A percentile compares a stretch with the other conserved stretches of the same genome.
phyloP scores from a whole-genome alignment of 2,113 vertebrate genomes.

The Bubo bubo region DNA sequence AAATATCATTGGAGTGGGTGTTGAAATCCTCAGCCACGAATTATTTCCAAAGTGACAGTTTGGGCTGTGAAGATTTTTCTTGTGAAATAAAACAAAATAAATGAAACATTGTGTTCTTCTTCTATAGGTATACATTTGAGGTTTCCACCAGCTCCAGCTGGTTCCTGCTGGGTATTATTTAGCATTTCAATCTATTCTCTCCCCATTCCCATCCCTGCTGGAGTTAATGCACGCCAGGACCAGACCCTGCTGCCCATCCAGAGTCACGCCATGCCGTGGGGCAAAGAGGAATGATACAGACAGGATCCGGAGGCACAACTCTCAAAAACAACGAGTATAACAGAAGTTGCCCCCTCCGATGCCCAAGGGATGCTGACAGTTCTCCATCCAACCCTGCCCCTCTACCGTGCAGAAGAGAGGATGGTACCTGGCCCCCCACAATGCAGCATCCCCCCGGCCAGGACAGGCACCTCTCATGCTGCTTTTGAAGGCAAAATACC shows the following conservation, averaged over 20 bases:
- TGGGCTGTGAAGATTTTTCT: conserved; percentile 33
- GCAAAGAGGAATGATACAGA: neutral
- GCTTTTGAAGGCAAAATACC: neutral
- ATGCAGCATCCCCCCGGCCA: neutral
- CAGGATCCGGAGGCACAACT: neutral
- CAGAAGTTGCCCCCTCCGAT: rapidly evolving
- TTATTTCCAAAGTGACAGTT: conserved; percentile 60
- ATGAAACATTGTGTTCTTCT: conserved; percentile 37
- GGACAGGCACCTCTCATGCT: neutral
- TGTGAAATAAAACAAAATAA: conserved; percentile 66
- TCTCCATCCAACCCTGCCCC: neutral
- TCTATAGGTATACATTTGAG: neutral
- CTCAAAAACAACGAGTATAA: neutral
- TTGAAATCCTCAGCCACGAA: conserved; percentile 63
- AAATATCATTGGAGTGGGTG: conserved; percentile 65
- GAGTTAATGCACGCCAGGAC: neutral
- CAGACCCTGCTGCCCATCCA: neutral
- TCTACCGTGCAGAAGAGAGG: neutral
- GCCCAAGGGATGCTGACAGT: rapidly evolving
- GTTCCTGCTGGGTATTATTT: conserved; percentile 27
- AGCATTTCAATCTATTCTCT: neutral
- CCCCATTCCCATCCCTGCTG: neutral
- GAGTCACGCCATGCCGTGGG: neutral
- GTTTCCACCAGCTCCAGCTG: conserved; percentile 28
- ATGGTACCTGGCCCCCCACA: rapidly evolving